Percentiles rank a stretch among this genome's conserved stretches.
phyloP scores from a whole-genome alignment of 2,797 vertebrate genomes.

The Hapalemur alaotrensis region DNA sequence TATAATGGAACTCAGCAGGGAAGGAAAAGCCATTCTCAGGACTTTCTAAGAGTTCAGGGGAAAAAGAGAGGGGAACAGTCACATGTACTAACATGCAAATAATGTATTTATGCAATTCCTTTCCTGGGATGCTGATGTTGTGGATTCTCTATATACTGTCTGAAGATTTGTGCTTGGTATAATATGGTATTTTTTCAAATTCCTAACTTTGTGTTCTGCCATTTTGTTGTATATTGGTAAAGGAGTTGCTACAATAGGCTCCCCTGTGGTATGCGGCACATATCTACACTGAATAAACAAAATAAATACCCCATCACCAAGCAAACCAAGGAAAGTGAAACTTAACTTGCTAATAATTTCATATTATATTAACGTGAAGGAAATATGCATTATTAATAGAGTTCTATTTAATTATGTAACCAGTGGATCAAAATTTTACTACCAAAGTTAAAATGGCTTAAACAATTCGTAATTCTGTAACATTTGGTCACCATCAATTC shows the following conservation, averaged over 20 bases:
- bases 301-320: neutral
- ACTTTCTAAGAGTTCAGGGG: neutral
- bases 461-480: neutral
- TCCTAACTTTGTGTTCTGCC: neutral
- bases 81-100: neutral
- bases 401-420: neutral
- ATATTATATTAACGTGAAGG: neutral
- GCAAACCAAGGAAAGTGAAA: neutral
- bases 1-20: neutral
- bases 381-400: neutral
- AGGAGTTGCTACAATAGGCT: neutral
- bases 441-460: neutral
- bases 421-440: neutral
- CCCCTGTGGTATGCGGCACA: neutral
- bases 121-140: neutral
- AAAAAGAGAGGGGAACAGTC: neutral
- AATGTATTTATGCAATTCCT: neutral
- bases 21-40: neutral
- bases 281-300: neutral
- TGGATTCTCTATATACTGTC: neutral
- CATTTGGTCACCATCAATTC: neutral
- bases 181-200: neutral
- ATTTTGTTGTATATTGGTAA: neutral
- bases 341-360: neutral
- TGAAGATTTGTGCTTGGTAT: neutral